Conservation (phyloP, 2,888 invertebrate genomes). For the Merodon equestris region DNA sequence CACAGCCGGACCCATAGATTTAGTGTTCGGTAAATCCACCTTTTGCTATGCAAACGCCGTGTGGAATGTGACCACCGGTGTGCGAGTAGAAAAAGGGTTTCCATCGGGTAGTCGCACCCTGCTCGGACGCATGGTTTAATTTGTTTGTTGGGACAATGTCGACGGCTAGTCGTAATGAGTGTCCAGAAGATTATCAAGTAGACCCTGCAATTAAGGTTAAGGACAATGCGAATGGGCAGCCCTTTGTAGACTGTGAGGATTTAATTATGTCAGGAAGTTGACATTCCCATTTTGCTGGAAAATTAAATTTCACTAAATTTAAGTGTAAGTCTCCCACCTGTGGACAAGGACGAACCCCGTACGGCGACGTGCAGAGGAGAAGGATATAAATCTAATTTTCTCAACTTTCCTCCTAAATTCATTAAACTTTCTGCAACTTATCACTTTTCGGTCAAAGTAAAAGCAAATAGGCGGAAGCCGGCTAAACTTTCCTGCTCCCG, state of each 20-base stretch:
- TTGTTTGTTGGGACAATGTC: slow-evolving; percentile 46
- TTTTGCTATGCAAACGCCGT: slow-evolving; percentile 66
- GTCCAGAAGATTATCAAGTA: slow-evolving; percentile 66
- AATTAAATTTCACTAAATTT: not conserved
- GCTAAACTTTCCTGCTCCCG: slow-evolving; percentile 32
- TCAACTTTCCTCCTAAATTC: slow-evolving; percentile 63
- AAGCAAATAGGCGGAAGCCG: slow-evolving; percentile 30
- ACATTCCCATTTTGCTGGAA: not conserved
- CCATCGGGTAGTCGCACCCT: too few relatives aligned
- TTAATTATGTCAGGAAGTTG: slow-evolving; percentile 75
- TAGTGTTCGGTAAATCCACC: slow-evolving; percentile 49
- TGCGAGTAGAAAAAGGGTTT: slow-evolving; percentile 49
- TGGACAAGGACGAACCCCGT: not conserved
- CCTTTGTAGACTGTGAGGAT: slow-evolving; percentile 75
- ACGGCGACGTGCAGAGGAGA: slow-evolving; percentile 22
- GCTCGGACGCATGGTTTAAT: not conserved
- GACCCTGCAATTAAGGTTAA: slow-evolving; percentile 65
- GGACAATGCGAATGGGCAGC: slow-evolving; percentile 29
- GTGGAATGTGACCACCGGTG: slow-evolving; percentile 68
- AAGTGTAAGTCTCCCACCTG: not conserved
- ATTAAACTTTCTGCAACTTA: slow-evolving; percentile 58
- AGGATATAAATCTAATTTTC: slow-evolving; percentile 62
- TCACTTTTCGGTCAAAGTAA: slow-evolving; percentile 27
- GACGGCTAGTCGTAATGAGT: slow-evolving; percentile 53
- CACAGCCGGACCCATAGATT: slow-evolving; percentile 2